phyloP scores from a whole-genome alignment of 2,888 invertebrate genomes.

The Chrysopilus asiliformis region DNA sequence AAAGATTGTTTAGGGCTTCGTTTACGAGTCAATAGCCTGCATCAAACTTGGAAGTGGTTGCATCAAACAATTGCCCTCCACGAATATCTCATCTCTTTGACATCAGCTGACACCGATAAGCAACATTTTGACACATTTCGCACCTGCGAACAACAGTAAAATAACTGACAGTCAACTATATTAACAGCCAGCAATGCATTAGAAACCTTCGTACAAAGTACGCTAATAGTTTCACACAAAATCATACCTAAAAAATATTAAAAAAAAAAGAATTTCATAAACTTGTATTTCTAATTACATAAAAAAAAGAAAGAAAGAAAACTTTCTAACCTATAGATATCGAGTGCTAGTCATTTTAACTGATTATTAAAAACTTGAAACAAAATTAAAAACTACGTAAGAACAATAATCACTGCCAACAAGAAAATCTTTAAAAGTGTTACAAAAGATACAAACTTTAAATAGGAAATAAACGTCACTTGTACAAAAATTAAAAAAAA shows the following conservation, averaged over 20 bases:
- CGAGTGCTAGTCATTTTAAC: conserved; percentile 1
- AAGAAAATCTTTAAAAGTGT: no score
- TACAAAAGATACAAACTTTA: no score
- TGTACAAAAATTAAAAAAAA: no score
- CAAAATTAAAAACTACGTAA: neutral
- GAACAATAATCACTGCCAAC: conserved; percentile 5
- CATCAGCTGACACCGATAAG: conserved; percentile 54
- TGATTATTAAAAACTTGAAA: neutral
- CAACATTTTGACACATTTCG: no score
- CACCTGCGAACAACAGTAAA: no score
- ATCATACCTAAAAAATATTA: conserved; percentile 1
- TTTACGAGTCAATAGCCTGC: conserved; percentile 74
- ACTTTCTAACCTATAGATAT: neutral
- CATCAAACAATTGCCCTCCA: conserved; percentile 81
- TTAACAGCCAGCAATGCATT: no score
- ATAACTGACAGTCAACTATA: no score
- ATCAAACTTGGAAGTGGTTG: conserved; percentile 92
- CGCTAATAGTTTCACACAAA: conserved; percentile 4
- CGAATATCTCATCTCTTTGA: conserved; percentile 72
- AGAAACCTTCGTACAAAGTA: no score
- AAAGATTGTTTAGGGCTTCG: conserved; percentile 63
- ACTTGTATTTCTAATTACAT: conserved; percentile 2
- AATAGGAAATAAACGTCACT: no score
- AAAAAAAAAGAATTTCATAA: conserved; percentile 1
- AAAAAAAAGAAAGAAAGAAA: no score